Base-by-base conservation (phyloP, 1,140 invertebrate genomes). In the Camponotus vicinus region DNA sequence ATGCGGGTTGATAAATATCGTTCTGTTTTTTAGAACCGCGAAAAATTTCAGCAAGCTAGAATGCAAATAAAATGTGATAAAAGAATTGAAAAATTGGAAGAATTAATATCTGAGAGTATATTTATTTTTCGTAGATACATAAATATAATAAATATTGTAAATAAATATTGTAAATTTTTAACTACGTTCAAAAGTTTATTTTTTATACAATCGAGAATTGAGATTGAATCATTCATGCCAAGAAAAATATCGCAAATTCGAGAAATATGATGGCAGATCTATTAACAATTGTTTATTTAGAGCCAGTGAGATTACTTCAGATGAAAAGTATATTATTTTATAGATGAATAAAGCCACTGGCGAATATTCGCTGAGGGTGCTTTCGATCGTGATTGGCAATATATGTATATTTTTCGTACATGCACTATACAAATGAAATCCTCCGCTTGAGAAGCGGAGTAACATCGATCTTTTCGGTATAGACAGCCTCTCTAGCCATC, bases 401-500 rank as follows among this genome's bases (percentile, higher is more conserved):
- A 82, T 73, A 73, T 45, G 73, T 73, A 37, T 61, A 73, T 70
- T 59, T 6, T 57, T 11, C 52, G 21, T 45, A 27, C 45, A 37
- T 49, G 11, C 70, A 55, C 18, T 0, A 18, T 80, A 70, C 49
- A 73, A 82, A 45, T 82, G 66, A 80, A 70, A 80, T 57, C 67
- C 66, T 70, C 59, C 55, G 52, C 63, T 55, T 70, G 32, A 70
- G 66, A 71, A 71, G 27, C 27, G 27, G 27, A 27, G 37, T 73
- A 82, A 82, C 79, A 82, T 82, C 67, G 79, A 73, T 82, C 79
- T 82, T 82, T 40, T 61, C 6, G 55, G 7, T 73, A 80, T 80
- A 40, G 78, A 71, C 49, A 80, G 55, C 37, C 40, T 27, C 27
- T 27, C 27, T 49, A 52, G 79, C 27, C 52, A 61, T 82, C 77